Conservation (phyloP, 2,113 vertebrate genomes). For the Brachyhypopomus gauderio region DNA sequence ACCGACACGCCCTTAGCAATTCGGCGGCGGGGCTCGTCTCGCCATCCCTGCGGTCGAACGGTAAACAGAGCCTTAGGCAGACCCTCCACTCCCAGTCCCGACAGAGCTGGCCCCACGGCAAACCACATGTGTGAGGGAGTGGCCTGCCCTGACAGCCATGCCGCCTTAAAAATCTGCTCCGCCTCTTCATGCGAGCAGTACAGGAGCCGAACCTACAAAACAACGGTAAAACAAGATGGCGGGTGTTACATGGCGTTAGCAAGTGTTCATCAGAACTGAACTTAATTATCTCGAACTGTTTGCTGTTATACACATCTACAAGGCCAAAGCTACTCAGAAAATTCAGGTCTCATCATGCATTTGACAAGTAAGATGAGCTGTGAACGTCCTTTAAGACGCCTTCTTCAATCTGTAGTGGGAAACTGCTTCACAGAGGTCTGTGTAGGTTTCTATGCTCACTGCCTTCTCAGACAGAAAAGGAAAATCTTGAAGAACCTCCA, state of each 20-base stretch:
- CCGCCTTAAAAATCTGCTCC: slow-evolving; percentile 83
- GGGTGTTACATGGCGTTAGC: neutral
- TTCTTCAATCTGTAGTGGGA: neutral
- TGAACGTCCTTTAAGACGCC: neutral
- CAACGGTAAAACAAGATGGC: neutral
- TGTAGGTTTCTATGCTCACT: neutral
- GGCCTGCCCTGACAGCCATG: slow-evolving; percentile 81
- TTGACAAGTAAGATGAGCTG: neutral
- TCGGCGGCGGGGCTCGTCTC: slow-evolving; percentile 83
- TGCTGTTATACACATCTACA: neutral
- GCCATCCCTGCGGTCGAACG: slow-evolving; percentile 89
- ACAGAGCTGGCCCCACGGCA: slow-evolving; percentile 85
- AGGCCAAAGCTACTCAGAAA: neutral
- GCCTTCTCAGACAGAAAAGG: neutral
- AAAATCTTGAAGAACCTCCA: slow-evolving; percentile 18
- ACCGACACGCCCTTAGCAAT: slow-evolving; percentile 89
- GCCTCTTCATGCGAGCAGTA: slow-evolving; percentile 92
- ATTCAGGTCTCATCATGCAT: neutral
- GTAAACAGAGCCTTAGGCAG: slow-evolving; percentile 86
- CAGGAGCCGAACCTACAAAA: slow-evolving; percentile 82
- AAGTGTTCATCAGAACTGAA: neutral
- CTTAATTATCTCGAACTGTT: neutral
- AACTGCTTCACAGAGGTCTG: neutral
- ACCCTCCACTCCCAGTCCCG: slow-evolving; percentile 80
- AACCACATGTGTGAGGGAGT: slow-evolving; percentile 94